These are phyloP conservation scores for Halictus ligatus DNA, from an alignment of 2,888 invertebrate species.

Conservation along the genomic window DNA sequence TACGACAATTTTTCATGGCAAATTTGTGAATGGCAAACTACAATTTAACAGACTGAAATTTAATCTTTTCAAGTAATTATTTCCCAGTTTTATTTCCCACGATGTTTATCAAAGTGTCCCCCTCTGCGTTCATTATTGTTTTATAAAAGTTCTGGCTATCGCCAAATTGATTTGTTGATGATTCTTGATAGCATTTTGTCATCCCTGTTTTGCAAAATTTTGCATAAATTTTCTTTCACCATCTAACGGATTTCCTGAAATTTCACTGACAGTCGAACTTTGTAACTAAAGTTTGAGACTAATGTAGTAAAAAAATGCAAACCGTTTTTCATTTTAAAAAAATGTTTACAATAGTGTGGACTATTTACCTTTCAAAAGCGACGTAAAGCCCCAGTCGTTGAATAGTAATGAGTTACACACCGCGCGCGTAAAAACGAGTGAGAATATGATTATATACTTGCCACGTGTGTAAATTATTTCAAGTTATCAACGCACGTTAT, in stretches of 20 bases:
- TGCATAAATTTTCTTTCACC: not conserved
- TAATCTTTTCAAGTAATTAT: not conserved
- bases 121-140: not conserved
- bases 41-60: not conserved
- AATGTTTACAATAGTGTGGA: not conserved
- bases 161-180: not conserved
- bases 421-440: not conserved
- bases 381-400: not conserved
- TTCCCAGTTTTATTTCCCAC: not conserved
- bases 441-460: not conserved
- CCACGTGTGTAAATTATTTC: not conserved
- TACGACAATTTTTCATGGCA: not conserved
- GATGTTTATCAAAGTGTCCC: not conserved
- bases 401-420: not conserved
- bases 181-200: not conserved
- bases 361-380: not conserved
- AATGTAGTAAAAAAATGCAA: too few species aligned
- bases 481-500: not conserved
- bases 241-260: not conserved
- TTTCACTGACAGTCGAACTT: not conserved
- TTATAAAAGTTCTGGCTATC: not conserved
- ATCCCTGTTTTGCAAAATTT: not conserved
- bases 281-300: not conserved
- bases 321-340: not conserved
- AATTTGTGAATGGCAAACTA: not conserved